Evolutionary conservation across 1,140 invertebrate genomes (phyloP).

Genomic region (Trichonephila clavata): DNA sequence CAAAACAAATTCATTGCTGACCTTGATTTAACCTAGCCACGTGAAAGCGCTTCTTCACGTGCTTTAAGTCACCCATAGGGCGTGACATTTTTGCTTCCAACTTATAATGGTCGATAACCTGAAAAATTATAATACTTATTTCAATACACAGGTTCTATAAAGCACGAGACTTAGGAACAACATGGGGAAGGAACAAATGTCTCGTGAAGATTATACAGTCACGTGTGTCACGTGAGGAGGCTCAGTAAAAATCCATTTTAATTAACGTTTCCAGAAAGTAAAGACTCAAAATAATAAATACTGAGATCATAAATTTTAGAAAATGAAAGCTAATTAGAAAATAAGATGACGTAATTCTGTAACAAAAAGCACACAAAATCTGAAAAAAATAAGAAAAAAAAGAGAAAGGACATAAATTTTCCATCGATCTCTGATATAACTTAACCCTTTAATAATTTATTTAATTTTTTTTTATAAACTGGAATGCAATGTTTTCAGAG

Average conservation of each 20-base stretch:
- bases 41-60: conserved; percentile 31
- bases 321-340: background rate
- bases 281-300: background rate
- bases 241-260: conserved; percentile 16
- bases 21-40: conserved; percentile 54
- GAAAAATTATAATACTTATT: conserved; percentile 27
- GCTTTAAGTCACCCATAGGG: background rate
- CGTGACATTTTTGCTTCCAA: conserved; percentile 42
- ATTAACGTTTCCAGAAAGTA: conserved; percentile 9
- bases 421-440: background rate
- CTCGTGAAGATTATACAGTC: background rate
- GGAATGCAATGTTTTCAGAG: background rate
- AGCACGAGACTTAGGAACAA: background rate
- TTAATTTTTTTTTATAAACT: background rate
- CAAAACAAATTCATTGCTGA: conserved; percentile 46
- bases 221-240: conserved; percentile 7
- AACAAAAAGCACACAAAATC: background rate
- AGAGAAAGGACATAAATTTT: background rate
- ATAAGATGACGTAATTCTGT: background rate
- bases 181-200: background rate
- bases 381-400: background rate
- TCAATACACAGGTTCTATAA: background rate
- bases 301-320: background rate
- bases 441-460: background rate
- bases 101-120: conserved; percentile 46